Conservation (phyloP, 1,140 invertebrate species). For the Telenomus remus region DNA sequence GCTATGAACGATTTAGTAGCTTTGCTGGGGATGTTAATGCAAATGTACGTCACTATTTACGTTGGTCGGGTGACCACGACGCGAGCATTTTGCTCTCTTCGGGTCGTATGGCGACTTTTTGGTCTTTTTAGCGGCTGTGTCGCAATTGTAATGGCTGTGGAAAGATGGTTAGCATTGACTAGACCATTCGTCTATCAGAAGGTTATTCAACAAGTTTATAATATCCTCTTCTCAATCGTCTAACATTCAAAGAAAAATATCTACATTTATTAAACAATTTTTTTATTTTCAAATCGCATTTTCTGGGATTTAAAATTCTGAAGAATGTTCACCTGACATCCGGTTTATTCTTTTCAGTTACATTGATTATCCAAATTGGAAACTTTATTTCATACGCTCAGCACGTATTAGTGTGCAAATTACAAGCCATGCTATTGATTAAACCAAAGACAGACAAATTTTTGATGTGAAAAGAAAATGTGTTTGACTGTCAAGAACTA, state of each 20-base stretch:
- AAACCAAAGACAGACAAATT: too few relatives aligned
- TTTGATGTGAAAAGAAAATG: too few relatives aligned
- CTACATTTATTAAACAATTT: too few relatives aligned
- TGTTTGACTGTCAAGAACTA: too few relatives aligned
- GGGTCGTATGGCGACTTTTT: constrained; percentile 86
- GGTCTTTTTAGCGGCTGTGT: constrained; percentile 91
- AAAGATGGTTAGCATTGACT: constrained; percentile 89
- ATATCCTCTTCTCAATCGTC: background rate
- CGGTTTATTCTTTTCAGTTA: background rate
- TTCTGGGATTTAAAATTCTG: background rate
- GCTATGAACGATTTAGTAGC: constrained; percentile 88
- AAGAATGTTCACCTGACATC: background rate
- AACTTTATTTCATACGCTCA: background rate
- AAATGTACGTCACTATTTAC: constrained; percentile 78
- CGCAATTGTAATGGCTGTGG: constrained; percentile 89
- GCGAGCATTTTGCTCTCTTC: constrained; percentile 78
- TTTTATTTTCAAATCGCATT: background rate
- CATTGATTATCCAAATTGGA: background rate
- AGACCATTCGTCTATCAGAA: constrained; percentile 92
- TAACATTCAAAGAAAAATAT: too few relatives aligned
- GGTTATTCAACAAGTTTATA: constrained; percentile 75
- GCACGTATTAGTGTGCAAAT: background rate
- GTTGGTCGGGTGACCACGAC: constrained; percentile 65
- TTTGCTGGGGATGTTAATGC: constrained; percentile 81
- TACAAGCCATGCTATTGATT: background rate